Evolutionary conservation across 2,797 vertebrate species (phyloP), one percentile per base, ranked within the genome.

Genomic region (Periparus ater): DNA sequence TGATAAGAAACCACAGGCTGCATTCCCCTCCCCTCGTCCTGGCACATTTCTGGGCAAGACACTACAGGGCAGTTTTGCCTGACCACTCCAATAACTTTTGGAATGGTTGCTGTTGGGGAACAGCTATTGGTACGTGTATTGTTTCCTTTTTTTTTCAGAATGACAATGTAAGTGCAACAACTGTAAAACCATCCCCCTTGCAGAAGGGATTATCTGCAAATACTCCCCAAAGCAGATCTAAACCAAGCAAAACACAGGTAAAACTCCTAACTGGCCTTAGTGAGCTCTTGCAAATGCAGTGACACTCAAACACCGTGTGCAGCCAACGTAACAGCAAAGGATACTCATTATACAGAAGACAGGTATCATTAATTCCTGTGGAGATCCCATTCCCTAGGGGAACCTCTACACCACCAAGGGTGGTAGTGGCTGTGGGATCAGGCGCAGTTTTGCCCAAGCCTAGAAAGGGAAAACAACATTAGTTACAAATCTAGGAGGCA

Each of bases 281-380:
- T 0, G 0, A 87, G 32, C 10, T 65, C 38, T 50, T 40, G 30
- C 54, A 45, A 88, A 75, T 17, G 51, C 30, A 16, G 51, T 3
- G 16, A 42, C 55, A 16, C 34, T 54, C 38, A 36, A 34, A 84
- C 36, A 68, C 44, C 4, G 0, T 0, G 1, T 58, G 50, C 34
- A 70, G 45, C 66, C 65, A 78, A 51, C 0, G 0, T 5, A 54
- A 48, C 2, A 89, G 20, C 40, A 96, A 99, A 99, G 99, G 99
- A 99, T 99, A 99, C 99, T 99, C 99, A 36, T 99, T 99, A 98
- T 99, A 99, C 30, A 99, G 98, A 51, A 99, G 99, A 96, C 99
- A 99, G 32, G 99, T 99, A 97, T 99, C 99, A 7, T 98, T 98
- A 27, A 99, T 98, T 96, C 99, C 99, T 2, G 99, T 99, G 44